Conservation (phyloP, 2,888 invertebrate genomes). For the Macropis europaea region DNA sequence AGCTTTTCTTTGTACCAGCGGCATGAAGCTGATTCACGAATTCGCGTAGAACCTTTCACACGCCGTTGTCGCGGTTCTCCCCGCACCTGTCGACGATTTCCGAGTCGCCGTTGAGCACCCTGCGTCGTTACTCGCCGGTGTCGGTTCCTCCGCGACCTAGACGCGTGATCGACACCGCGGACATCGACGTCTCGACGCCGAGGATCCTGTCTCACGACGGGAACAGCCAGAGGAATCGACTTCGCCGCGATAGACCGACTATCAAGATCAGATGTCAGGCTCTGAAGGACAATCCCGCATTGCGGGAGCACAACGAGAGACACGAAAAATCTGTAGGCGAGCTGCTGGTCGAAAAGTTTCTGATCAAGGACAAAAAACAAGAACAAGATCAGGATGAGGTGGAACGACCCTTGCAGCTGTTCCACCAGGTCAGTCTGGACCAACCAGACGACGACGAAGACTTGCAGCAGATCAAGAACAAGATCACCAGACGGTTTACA, state of each 20-base stretch:
- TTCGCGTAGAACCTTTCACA: constrained; percentile 67
- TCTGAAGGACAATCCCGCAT: constrained; percentile 77
- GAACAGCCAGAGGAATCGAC: constrained; percentile 63
- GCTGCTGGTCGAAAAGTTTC: constrained; percentile 87
- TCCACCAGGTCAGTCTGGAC: constrained; percentile 65
- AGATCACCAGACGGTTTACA: constrained; percentile 74
- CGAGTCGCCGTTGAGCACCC: constrained; percentile 80
- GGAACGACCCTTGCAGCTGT: constrained; percentile 39
- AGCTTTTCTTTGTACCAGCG: background rate
- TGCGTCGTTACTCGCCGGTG: constrained; percentile 73
- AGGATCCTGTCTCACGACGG: constrained; percentile 61
- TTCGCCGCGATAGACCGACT: constrained; percentile 73
- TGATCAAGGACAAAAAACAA: constrained; percentile 84
- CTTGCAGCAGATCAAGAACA: constrained; percentile 65
- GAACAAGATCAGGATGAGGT: constrained; percentile 80
- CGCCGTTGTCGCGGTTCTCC: constrained; percentile 82
- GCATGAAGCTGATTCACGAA: background rate
- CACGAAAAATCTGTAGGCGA: constrained; percentile 87
- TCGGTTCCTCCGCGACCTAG: constrained; percentile 83
- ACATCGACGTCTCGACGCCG: constrained; percentile 89
- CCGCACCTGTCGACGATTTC: constrained; percentile 89
- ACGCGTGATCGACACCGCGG: constrained; percentile 88
- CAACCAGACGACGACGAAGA: constrained; percentile 12
- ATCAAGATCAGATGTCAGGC: constrained; percentile 78
- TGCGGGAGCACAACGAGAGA: constrained; percentile 79